A percentile compares a stretch with the other conserved stretches of the same genome.
Evolutionary conservation across 2,888 invertebrate species (phyloP).

Genomic region (Lampropteryx suffumata): DNA sequence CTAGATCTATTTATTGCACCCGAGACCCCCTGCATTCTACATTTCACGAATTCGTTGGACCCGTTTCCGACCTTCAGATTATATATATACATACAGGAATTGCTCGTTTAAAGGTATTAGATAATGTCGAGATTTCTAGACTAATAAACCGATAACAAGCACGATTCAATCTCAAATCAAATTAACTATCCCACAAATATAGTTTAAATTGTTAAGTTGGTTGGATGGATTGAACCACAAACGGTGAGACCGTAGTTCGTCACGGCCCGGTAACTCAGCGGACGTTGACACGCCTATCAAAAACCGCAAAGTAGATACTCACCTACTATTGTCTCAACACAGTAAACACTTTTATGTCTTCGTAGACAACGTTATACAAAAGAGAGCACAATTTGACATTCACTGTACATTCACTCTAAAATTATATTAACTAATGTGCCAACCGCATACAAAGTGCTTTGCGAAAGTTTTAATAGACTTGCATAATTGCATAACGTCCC

Average conservation of each 20-base stretch:
- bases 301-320: conserved; percentile 59
- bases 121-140: too few species aligned
- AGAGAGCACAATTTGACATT: not conserved
- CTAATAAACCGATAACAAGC: conserved; percentile 1
- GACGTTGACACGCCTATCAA: conserved; percentile 71
- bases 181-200: conserved; percentile 18
- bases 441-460: not conserved
- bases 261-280: conserved; percentile 57
- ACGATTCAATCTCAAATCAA: conserved; percentile 14
- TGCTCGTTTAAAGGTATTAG: too few species aligned
- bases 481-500: not conserved
- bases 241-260: conserved; percentile 38
- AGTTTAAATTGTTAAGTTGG: conserved; percentile 12
- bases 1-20: too few species aligned
- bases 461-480: not conserved
- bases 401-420: too few species aligned
- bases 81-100: too few species aligned
- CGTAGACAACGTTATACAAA: conserved; percentile 17
- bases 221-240: conserved; percentile 10
- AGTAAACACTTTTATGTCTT: conserved; percentile 45
- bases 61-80: too few species aligned
- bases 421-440: too few species aligned
- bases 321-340: conserved; percentile 56
- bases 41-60: too few species aligned
- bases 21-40: too few species aligned